Evolutionary conservation across 1,140 invertebrate genomes (phyloP), one percentile per base, ranked within the genome.

Genomic region (Brachionus koreanus): DNA sequence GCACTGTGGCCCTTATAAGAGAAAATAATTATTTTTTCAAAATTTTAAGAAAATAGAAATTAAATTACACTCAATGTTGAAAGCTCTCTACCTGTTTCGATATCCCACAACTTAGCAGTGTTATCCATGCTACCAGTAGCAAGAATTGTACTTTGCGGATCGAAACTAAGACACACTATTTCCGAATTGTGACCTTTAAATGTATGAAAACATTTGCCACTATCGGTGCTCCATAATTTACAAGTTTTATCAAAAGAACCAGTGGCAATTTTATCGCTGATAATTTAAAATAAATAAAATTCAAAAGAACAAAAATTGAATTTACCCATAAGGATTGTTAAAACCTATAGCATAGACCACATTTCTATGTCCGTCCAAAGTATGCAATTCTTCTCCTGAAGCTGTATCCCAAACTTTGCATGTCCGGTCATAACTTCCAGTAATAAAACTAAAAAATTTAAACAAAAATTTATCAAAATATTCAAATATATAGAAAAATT

Each of bases 381-480:
- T 91, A 85, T 91, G 89, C 84, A 92, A 86, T 85, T 93, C 92
- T 75, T 89, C 89, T 39, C 93, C 93, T n/a, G 90, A 90, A 74
- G 92, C 91, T 83, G 93, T 91, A 86, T 93, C 91, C 92, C 93
- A 94, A 82, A 94, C 89, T 87, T 93, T 93, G 87, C 93, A 94
- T n/a, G 93, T 94, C 84, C 93, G 88, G 87, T 94, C 93, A 86
- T 94, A 94, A 87, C 93, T 94, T 67, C 93, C 93, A 1, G 93
- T 93, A 69, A 94, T 87, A 87, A 93, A 94, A 86, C 93, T 94
- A 85, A 25, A 85, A 83, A 63, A 86, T 46, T 25, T 16, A n/a
- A 23, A 2, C 10, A 83, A 65, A n/a, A 63, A 52, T 2, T 46
- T 39, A 33, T 74, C 19, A 72, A 74, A 37, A 43, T 61, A 46